Evolutionary conservation across 1,140 invertebrate genomes (phyloP).

Genomic region (Tyrophagus putrescentiae): DNA sequence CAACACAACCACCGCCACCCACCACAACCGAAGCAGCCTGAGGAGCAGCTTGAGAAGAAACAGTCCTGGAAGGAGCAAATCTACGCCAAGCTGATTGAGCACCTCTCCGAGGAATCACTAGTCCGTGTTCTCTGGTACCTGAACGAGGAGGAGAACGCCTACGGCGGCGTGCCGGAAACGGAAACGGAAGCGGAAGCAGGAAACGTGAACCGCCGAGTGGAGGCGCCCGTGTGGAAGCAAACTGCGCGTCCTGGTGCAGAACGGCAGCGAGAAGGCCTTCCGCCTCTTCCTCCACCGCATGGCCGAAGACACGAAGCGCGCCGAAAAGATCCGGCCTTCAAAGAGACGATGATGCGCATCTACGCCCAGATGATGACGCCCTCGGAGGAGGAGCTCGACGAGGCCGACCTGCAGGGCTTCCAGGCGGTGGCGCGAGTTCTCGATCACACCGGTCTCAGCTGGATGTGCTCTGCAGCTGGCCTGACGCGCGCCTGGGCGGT

Average conservation of each 20-base stretch:
- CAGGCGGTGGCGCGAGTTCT: background rate
- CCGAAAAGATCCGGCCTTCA: background rate
- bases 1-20: too few relatives aligned
- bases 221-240: too few relatives aligned
- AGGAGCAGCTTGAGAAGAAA: too few relatives aligned
- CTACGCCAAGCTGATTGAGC: too few relatives aligned
- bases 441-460: background rate
- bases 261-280: background rate
- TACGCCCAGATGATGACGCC: background rate
- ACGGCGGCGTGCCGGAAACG: background rate
- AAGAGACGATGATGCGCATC: background rate
- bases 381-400: background rate
- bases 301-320: background rate
- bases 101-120: too few relatives aligned
- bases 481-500: slow-evolving; percentile 2
- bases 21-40: too few relatives aligned
- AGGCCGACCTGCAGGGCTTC: background rate
- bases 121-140: background rate
- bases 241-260: too few relatives aligned
- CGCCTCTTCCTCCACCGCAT: background rate
- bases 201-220: too few relatives aligned
- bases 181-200: background rate
- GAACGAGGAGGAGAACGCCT: background rate
- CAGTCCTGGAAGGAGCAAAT: too few relatives aligned
- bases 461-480: background rate